These are phyloP conservation scores for Deilephila elpenor DNA, from an alignment of 2,888 invertebrate genomes.

Conservation along the genomic window DNA sequence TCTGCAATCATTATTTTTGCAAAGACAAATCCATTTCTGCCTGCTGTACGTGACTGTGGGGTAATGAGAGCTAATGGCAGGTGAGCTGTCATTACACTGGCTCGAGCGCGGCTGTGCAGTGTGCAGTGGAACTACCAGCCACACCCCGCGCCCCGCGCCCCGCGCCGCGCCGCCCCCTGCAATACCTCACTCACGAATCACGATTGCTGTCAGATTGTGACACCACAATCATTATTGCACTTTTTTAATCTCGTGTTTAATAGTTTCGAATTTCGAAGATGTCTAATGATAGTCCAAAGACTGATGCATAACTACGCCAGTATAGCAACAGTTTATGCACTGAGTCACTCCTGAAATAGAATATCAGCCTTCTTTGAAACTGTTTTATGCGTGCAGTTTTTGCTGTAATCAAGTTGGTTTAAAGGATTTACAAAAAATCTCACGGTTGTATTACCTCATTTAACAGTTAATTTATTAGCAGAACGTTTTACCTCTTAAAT, in stretches of 20 bases:
- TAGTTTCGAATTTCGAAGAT: not conserved
- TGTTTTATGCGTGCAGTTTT: constrained; percentile 11
- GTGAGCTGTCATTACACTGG: constrained; percentile 74
- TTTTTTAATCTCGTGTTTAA: constrained; percentile 13
- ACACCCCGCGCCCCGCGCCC: constrained; percentile 33
- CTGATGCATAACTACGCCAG: not conserved
- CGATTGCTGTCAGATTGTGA: constrained; percentile 49
- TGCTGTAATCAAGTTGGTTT: constrained; percentile 18
- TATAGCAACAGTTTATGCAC: too few relatives aligned
- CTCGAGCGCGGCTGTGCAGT: constrained; percentile 39
- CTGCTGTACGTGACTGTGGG: constrained; percentile 79
- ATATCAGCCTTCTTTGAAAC: not conserved
- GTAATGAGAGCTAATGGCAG: constrained; percentile 81
- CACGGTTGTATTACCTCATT: constrained; percentile 20
- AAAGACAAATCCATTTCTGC: constrained; percentile 84
- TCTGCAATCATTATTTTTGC: constrained; percentile 83
- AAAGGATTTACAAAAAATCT: constrained; percentile 14
- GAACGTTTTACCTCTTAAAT: constrained; percentile 1
- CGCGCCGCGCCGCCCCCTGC: constrained; percentile 33
- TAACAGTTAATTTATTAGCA: constrained; percentile 23
- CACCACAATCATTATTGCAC: constrained; percentile 51
- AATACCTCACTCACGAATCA: constrained; percentile 37
- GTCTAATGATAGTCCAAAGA: not conserved
- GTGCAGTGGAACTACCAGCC: constrained; percentile 31
- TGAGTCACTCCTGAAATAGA: not conserved